Base-by-base conservation (phyloP, 1,140 invertebrate genomes). In the Pseudomyrmex gracilis region DNA sequence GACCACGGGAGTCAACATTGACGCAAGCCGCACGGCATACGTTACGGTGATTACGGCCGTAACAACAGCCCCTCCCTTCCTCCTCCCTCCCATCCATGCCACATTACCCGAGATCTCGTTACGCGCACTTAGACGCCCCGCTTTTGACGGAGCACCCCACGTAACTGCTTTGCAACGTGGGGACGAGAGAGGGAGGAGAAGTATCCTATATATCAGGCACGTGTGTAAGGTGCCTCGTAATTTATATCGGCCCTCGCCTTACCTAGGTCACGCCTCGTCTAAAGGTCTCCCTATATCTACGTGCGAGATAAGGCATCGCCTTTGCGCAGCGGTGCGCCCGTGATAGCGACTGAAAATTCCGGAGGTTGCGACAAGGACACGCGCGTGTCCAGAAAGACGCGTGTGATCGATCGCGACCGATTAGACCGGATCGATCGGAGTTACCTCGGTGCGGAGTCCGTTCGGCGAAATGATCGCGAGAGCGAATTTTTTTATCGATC, bases 41-140 rank as follows among this genome's bases (percentile, higher is more conserved):
- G 88, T 90, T 90, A 90, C 74, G 74, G 85, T 90, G 89, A 91
- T 91, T 91, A 91, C 86, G 70, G 60, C 87, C 89, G 82, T 90
- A 90, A 90, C 89, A 90, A 90, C 84, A 86, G 58, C 53, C 85
- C 67, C 4, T 34, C 34, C 34, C 34, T 34, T 34, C 7, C 34
- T 34, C 34, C 34, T 34, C 34, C 34, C 7, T 34, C 34, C 34
- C 61, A 77, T 58, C 67, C 70, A n/a, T 7, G 47, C 22, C 78
- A 71, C 82, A 80, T 88, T 88, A 85, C 64, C 67, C 63, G 9
- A 80, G 77, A 89, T 90, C 90, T 88, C 87, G 87, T 89, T 90
- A 90, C 87, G 88, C 89, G 89, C 88, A 90, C 89, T 91, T 83
- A 85, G 34, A 34, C 34, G 34, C 34, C 34, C 34, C 34, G 34